These are phyloP conservation scores for Drosophila simulans DNA, from an alignment of 1,140 invertebrate species.

Conservation along the genomic window DNA sequence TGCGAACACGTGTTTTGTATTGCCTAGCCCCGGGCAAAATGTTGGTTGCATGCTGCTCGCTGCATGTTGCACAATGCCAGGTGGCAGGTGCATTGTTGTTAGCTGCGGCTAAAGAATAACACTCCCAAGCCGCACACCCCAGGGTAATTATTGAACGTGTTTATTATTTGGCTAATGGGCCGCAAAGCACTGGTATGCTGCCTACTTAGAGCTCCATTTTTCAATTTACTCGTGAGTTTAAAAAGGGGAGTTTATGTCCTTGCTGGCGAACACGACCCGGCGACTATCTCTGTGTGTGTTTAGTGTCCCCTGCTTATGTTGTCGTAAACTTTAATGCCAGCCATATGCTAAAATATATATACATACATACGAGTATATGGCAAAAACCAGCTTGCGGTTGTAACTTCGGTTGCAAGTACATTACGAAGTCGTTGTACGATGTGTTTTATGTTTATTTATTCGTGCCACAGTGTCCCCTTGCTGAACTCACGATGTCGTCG, in stretches of 20 bases:
- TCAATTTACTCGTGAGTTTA: conserved; percentile 39
- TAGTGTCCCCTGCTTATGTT: conserved; percentile 36
- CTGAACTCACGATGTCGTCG: conserved; percentile 49
- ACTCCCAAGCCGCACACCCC: conserved; percentile 15
- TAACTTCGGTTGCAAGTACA: conserved; percentile 24
- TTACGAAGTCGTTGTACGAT: conserved; percentile 38
- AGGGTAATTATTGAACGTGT: conserved; percentile 59
- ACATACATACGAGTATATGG: conserved; percentile 21
- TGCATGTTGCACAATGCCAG: conserved; percentile 6
- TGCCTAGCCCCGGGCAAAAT: conserved; percentile 39
- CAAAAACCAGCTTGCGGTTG: conserved; percentile 32
- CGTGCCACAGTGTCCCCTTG: conserved; percentile 1
- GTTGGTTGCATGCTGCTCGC: conserved; percentile 3
- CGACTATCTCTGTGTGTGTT: conserved; percentile 26
- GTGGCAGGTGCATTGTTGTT: conserved; percentile 53
- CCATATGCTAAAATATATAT: conserved; percentile 1
- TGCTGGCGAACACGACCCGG: not conserved
- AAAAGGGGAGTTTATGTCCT: conserved; percentile 26
- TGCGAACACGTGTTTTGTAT: conserved; percentile 56
- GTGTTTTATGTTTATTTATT: conserved; percentile 60
- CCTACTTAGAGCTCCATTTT: conserved; percentile 37
- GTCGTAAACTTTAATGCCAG: conserved; percentile 56
- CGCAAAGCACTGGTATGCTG: conserved; percentile 34
- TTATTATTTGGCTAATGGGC: conserved; percentile 62
- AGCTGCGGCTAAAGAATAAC: conserved; percentile 28